Percentiles rank a stretch among this genome's conserved stretches.
Evolutionary conservation across 2,113 vertebrate species (phyloP).

Genomic region (Perognathus longimembris): DNA sequence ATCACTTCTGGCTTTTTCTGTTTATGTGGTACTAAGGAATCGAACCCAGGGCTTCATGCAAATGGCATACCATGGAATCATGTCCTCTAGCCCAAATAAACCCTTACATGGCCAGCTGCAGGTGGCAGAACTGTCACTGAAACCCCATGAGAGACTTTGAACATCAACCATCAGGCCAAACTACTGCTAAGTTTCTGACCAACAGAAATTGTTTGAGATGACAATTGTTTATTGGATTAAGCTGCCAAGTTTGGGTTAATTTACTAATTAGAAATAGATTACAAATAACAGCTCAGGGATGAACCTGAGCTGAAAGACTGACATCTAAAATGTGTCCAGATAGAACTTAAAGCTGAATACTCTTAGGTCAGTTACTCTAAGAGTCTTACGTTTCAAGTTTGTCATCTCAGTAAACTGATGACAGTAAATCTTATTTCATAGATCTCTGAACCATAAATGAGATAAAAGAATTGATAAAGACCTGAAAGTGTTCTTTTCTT

Average conservation of each 20-base stretch:
- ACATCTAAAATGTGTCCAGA: background rate
- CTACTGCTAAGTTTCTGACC: background rate
- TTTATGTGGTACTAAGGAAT: too few species aligned
- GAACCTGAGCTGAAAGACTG: background rate
- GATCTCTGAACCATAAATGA: conserved; percentile 21
- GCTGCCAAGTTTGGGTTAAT: background rate
- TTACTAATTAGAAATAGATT: background rate
- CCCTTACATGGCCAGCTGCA: background rate
- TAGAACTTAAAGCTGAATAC: background rate
- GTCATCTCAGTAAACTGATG: conserved; percentile 19
- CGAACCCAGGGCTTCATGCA: too few species aligned
- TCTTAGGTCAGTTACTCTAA: background rate
- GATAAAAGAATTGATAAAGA: conserved; percentile 24
- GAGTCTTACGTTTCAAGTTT: background rate
- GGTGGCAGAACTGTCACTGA: background rate
- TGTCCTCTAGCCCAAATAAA: background rate
- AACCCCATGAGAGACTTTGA: background rate
- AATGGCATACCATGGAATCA: background rate
- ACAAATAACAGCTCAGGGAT: background rate
- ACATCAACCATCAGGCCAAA: background rate
- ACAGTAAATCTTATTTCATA: conserved; percentile 16
- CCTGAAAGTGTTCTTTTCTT: background rate
- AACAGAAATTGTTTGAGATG: background rate
- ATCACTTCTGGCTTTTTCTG: too few species aligned
- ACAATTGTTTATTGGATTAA: background rate